Evolutionary conservation across 2,888 invertebrate species (phyloP).

Genomic region (Scotopteryx bipunctaria): DNA sequence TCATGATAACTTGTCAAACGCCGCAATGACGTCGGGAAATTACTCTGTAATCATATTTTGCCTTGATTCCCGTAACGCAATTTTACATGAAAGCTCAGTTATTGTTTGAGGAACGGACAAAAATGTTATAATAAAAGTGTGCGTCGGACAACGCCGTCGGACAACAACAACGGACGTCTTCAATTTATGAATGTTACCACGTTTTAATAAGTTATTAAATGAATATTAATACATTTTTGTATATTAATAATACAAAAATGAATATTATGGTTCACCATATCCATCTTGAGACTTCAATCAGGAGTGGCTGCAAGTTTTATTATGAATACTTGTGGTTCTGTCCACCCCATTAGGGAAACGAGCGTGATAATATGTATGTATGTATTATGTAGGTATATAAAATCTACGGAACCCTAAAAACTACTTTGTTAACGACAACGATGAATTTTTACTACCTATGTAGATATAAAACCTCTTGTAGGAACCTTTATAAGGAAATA

Average conservation of each 20-base stretch:
- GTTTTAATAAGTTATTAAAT: no score
- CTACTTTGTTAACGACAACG: conserved; percentile 35
- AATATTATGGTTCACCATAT: no score
- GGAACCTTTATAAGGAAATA: conserved; percentile 31
- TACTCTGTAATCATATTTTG: conserved; percentile 51
- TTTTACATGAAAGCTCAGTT: conserved; percentile 47
- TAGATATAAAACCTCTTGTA: conserved; percentile 31
- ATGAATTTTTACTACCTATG: conserved; percentile 26
- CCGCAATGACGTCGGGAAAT: conserved; percentile 45
- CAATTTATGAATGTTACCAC: no score
- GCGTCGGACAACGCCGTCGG: background rate
- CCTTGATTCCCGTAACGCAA: conserved; percentile 38
- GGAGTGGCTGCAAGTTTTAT: no score
- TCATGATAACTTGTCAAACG: conserved; percentile 45
- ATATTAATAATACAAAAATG: no score
- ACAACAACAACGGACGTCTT: no score
- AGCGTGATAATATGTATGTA: no score
- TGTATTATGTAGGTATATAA: background rate
- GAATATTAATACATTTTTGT: no score
- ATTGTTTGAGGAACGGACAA: conserved; percentile 40
- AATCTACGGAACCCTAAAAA: conserved; percentile 28
- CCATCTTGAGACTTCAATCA: no score
- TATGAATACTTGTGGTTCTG: no score
- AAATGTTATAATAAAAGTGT: conserved; percentile 36
- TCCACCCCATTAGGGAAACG: no score